Base-by-base conservation (phyloP, 2,888 invertebrate genomes). In the Melanargia galathea region DNA sequence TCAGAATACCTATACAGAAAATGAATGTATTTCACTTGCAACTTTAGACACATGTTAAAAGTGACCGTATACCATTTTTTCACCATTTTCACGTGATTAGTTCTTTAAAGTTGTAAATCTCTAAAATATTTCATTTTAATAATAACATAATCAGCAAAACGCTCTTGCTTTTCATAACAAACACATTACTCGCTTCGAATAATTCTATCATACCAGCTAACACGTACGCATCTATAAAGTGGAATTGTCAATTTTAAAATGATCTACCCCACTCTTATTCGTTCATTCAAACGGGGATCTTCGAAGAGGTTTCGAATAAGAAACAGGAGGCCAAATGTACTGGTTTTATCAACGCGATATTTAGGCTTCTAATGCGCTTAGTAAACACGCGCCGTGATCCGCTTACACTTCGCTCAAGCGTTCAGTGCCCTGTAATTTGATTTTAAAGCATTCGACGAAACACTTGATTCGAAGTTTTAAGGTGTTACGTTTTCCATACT, bases 291-390 rank as follows among this genome's bases (percentile, higher is more conserved):
- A 20, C 6, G 6, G 0, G 20, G 52, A 52, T 18, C 52, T 20
- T 13, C 5, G 0, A 20, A 20, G 52, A 52, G 35, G 13, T 52
- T 51, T 35, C 22, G 20, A 20, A 1, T 1, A 33, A 20, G 11
- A 13, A 16, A 18, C 33, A 33, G 20, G 52, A 52, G 35, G 52
- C n/a, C 33, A 52, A 52, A 52, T 35, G 11, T 13, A 35, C 52
- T 52, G 52, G 52, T 52, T 72, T 64, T 26, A 45, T 48, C 68
- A 69, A 67, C 73, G 63, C 62, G 75, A 76, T 84, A 82, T 83
- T 86, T 86, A 81, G 81, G 77, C 81, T 78, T 79, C 83, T 86
- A 84, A 84, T 84, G 78, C 80, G 75, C 76, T 80, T 74, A 71
- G 81, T 78, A 84, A 84, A 84, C 81, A 83, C 74, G 75, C 73